Conservation (phyloP, 2,797 vertebrate species). For the Malurus leucopterus region DNA sequence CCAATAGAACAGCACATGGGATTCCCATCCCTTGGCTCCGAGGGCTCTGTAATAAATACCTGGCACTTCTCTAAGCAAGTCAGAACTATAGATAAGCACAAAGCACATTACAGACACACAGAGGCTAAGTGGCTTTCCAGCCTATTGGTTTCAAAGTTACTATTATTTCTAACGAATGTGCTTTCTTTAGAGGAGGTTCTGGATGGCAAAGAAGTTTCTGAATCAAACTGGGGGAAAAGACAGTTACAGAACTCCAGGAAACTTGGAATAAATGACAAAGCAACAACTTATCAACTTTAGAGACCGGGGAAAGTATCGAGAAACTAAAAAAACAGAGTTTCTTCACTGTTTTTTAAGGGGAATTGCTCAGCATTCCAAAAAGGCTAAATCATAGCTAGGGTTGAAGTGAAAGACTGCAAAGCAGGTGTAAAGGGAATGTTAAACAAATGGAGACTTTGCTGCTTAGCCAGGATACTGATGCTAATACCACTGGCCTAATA, state of each 20-base stretch:
- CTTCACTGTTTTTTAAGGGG: not conserved
- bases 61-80: not conserved
- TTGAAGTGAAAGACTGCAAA: not conserved
- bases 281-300: not conserved
- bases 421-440: not conserved
- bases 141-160: not conserved
- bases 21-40: not conserved
- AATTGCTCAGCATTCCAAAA: not conserved
- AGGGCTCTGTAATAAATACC: not conserved
- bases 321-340: not conserved
- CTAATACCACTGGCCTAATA: not conserved
- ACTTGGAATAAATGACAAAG: not conserved
- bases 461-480: not conserved
- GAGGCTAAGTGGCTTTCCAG: not conserved
- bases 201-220: not conserved
- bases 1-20: not conserved
- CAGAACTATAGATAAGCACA: not conserved
- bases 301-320: not conserved
- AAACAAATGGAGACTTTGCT: not conserved
- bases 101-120: not conserved
- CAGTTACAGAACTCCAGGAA: not conserved
- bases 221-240: not conserved
- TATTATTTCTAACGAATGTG: not conserved
- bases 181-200: not conserved
- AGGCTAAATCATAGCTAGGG: not conserved